These are phyloP conservation scores for Anthonomus grandis DNA, from an alignment of 1,140 invertebrate genomes.

Conservation along the genomic window DNA sequence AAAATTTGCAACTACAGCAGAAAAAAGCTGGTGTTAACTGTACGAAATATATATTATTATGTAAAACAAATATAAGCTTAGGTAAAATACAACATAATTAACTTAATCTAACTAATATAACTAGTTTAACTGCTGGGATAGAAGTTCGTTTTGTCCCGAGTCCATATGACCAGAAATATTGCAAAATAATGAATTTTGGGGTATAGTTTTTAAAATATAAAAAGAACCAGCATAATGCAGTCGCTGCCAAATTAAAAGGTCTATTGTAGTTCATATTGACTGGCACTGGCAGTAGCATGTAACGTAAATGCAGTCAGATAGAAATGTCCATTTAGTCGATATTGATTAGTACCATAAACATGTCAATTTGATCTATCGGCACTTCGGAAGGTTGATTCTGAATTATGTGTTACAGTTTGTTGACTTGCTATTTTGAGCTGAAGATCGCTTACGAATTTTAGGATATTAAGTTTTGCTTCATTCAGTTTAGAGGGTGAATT, in stretches of 20 bases:
- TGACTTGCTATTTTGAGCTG: neutral
- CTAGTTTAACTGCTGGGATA: neutral
- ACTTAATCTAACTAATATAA: neutral
- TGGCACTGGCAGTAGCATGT: neutral
- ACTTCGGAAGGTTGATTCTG: neutral
- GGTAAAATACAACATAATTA: neutral
- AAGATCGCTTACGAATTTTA: neutral
- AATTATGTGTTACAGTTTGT: neutral
- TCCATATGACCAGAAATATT: neutral
- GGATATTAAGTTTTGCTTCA: constrained; percentile 6
- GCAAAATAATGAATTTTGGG: neutral
- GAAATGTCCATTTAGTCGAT: neutral
- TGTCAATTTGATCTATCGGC: neutral
- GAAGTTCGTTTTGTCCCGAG: neutral
- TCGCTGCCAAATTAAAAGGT: no score
- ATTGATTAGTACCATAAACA: neutral
- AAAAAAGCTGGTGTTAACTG: no score
- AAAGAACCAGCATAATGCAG: no score
- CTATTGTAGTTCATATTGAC: no score
- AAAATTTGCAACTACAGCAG: no score
- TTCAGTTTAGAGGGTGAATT: neutral
- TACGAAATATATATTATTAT: no score
- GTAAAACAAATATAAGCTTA: no score
- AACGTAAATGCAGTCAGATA: neutral
- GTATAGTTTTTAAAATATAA: neutral